Evolutionary conservation across 2,797 vertebrate species (phyloP), one percentile per base, ranked within the genome.

Genomic region (Labeo calbasu): DNA sequence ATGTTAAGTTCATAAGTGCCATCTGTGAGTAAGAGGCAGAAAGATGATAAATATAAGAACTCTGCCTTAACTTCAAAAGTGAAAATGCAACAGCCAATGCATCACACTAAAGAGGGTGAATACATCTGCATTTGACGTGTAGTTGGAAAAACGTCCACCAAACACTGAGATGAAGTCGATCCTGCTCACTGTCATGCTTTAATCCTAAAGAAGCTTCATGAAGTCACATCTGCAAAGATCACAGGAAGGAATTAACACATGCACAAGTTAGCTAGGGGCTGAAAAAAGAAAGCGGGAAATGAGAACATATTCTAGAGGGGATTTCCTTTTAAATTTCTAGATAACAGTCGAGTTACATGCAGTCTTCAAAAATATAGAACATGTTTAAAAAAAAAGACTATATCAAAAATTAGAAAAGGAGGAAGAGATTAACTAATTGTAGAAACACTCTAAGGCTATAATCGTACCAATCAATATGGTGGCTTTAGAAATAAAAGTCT

Each of bases 221-320:
- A 46, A 59, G 65, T 61, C 75, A 50, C 75, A 61, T 73, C 28
- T 78, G 53, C 65, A 84, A 48, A 70, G 75, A 84, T 84, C 73
- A 69, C 50, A 84, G 53, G 40, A 50, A 70, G 21, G 65, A 78
- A 70, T 70, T 71, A 48, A 25, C 36, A 71, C 51, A 69, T 69
- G 50, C 23, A 17, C 19, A 77, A 70, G 17, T n/a, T 46, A 7
- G 82, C 48, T 6, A 68, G 55, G 15, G 57, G 32, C 14, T 51
- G 11, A 28, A 77, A 65, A 82, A 53, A 43, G n/a, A 43, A 11
- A 63, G 19, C 3, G 28, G 65, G 17, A 53, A 1, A 40, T 43
- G 59, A 40, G 6, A 61, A 71, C 11, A 75, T 23, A 19, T 65
- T 65, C 57, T 14, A 65, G 21, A 32, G 48, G 25, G 43, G 12